phyloP scores from a whole-genome alignment of 2,113 vertebrate species.

The Gnathonemus longibarbis region DNA sequence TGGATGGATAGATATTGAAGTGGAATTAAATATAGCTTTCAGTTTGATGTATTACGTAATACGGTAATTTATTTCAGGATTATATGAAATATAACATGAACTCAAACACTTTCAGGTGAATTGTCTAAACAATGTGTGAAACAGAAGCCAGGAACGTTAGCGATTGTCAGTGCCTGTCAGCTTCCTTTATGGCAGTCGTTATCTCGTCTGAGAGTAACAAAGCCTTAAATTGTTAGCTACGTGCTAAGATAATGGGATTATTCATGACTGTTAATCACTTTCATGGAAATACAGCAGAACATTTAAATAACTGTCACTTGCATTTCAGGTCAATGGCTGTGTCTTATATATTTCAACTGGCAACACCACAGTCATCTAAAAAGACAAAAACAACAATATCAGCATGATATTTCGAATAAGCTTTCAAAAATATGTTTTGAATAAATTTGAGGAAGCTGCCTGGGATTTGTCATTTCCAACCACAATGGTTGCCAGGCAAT shows the following conservation, averaged over 20 bases:
- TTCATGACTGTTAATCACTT: slow-evolving; percentile 14
- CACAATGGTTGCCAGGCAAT: neutral
- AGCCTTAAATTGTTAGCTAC: slow-evolving; percentile 6
- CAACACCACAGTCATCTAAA: neutral
- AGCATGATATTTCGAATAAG: neutral
- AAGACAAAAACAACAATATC: neutral
- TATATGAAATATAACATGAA: slow-evolving; percentile 1
- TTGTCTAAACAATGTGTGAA: neutral
- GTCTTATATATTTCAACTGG: slow-evolving; percentile 11
- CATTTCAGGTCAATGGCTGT: neutral
- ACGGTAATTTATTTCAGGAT: neutral
- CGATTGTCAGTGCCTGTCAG: slow-evolving; percentile 8
- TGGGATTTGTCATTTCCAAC: neutral
- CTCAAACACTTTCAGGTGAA: neutral
- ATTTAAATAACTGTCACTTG: slow-evolving; percentile 20
- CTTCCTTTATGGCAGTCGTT: slow-evolving; percentile 8
- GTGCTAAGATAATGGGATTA: slow-evolving; percentile 16
- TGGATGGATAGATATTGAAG: neutral
- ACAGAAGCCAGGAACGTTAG: slow-evolving; percentile 1
- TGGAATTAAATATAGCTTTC: neutral
- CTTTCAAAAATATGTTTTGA: neutral
- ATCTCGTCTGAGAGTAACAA: slow-evolving; percentile 9
- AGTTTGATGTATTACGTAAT: neutral
- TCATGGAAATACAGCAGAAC: neutral
- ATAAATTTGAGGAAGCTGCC: neutral